Evolutionary conservation across 2,888 invertebrate species (phyloP).

Genomic region (Cactoblastis cactorum): DNA sequence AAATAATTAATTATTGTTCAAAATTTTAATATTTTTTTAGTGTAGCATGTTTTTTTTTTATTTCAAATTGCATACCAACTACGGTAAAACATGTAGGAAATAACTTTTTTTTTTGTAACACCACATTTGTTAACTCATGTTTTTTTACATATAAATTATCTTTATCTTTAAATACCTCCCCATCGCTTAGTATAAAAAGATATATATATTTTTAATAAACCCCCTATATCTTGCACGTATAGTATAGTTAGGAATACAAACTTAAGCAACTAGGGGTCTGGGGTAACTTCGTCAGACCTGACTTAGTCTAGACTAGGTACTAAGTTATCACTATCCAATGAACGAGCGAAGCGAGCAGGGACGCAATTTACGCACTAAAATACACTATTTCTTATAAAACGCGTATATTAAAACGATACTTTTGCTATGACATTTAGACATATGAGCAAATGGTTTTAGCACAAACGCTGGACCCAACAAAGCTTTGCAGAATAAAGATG

Average conservation of each 20-base stretch:
- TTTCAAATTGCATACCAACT: no score
- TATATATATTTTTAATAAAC: background rate
- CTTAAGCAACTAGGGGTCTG: background rate
- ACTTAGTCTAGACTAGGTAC: conserved; percentile 5
- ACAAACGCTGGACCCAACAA: no score
- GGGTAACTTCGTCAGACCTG: background rate
- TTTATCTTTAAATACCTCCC: no score
- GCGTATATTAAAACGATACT: background rate
- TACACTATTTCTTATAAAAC: background rate
- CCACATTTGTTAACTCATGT: no score
- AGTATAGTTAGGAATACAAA: conserved; percentile 1
- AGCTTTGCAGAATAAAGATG: background rate
- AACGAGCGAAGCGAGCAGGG: conserved; percentile 8
- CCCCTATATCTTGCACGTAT: background rate
- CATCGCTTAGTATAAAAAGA: background rate
- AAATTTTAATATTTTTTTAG: no score
- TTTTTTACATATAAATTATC: no score
- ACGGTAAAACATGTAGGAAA: no score
- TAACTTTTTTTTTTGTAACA: no score
- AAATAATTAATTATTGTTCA: no score
- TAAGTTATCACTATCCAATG: conserved; percentile 10
- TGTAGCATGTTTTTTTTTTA: no score
- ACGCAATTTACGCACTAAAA: background rate
- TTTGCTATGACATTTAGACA: background rate
- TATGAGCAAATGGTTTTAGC: no score